A percentile compares a stretch with the other conserved stretches of the same genome.
Conservation (phyloP, 2,113 vertebrate species). For the Mionectes macconnelli region DNA sequence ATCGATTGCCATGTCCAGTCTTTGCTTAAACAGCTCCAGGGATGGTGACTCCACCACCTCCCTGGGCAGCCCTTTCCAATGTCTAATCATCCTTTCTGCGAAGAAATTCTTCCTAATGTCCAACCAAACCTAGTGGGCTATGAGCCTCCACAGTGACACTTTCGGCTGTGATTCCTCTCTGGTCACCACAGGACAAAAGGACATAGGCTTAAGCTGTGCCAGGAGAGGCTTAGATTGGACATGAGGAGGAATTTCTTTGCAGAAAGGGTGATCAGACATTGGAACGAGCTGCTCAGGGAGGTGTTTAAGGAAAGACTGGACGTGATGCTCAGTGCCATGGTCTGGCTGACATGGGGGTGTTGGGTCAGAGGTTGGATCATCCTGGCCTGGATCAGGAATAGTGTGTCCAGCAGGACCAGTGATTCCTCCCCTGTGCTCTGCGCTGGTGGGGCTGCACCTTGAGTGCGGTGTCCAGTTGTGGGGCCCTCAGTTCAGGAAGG, state of each 20-base stretch:
- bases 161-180: rapidly evolving
- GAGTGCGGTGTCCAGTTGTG: background rate
- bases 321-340: background rate
- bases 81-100: background rate
- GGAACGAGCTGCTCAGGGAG: background rate
- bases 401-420: background rate
- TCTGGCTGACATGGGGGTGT: background rate
- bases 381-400: background rate
- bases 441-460: too few species aligned
- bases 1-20: rapidly evolving
- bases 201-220: background rate
- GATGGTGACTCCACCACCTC: rapidly evolving
- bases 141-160: rapidly evolving
- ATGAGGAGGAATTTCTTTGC: background rate
- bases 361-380: background rate
- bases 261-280: background rate
- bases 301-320: background rate
- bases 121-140: background rate
- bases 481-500: background rate
- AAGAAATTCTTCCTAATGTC: background rate
- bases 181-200: background rate
- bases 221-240: background rate
- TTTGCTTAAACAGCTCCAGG: background rate
- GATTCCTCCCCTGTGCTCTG: background rate
- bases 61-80: background rate